A percentile compares a stretch with the other conserved stretches of the same genome.
These are phyloP conservation scores for Polypterus bichir DNA, from an alignment of 2,113 vertebrate species.

Conservation along the genomic window DNA sequence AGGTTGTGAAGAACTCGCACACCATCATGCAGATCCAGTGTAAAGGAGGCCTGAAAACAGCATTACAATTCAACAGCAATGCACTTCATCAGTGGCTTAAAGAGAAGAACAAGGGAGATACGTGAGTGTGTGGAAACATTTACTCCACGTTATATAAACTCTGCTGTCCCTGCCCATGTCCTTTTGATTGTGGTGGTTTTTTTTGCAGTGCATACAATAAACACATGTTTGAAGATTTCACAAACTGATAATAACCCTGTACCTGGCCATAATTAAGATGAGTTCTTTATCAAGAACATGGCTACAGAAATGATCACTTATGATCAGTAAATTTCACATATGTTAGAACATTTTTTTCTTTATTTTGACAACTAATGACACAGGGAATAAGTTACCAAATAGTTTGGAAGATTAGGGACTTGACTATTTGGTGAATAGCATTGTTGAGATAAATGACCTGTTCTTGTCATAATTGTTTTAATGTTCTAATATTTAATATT, in stretches of 20 bases:
- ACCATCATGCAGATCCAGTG: slow-evolving; percentile 58
- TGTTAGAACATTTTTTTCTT: too few relatives aligned
- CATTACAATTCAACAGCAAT: slow-evolving; percentile 63
- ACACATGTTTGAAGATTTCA: background rate
- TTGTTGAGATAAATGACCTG: too few relatives aligned
- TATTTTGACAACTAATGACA: too few relatives aligned
- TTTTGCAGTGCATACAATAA: too few relatives aligned
- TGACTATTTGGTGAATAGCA: too few relatives aligned
- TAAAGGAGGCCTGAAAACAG: slow-evolving; percentile 56
- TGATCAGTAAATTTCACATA: too few relatives aligned
- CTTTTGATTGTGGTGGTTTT: background rate
- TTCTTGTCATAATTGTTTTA: too few relatives aligned
- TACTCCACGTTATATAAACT: background rate
- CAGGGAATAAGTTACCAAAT: too few relatives aligned
- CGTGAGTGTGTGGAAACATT: slow-evolving; percentile 23
- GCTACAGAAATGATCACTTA: too few relatives aligned
- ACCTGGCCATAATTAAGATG: background rate
- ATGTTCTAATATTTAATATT: too few relatives aligned
- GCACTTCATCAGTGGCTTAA: slow-evolving; percentile 61
- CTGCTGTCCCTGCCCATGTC: background rate
- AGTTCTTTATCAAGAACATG: too few relatives aligned
- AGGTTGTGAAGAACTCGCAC: slow-evolving; percentile 47
- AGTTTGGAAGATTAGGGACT: too few relatives aligned
- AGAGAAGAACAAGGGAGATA: slow-evolving; percentile 57
- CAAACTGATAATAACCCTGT: background rate